These are phyloP conservation scores for Euschistus heros DNA, from an alignment of 1,140 invertebrate species.

Conservation along the genomic window DNA sequence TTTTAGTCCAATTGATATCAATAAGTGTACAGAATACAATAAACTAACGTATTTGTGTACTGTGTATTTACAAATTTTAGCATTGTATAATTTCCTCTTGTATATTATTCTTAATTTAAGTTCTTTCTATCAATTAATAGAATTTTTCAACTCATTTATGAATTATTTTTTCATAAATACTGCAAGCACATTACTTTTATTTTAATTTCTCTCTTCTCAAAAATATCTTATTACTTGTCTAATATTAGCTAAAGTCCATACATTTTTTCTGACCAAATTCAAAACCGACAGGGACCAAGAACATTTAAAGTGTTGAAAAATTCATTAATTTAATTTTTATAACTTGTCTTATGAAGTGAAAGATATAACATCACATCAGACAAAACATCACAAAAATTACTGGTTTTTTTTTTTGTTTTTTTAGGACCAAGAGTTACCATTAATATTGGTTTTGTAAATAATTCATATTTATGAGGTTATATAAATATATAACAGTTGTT, in stretches of 20 bases:
- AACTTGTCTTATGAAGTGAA: background rate
- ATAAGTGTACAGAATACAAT: too few relatives aligned
- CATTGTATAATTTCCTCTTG: too few relatives aligned
- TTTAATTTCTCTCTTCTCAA: background rate
- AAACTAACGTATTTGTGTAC: too few relatives aligned
- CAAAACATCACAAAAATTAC: constrained; percentile 4
- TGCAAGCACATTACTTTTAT: too few relatives aligned
- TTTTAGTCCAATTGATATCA: too few relatives aligned
- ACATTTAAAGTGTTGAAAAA: background rate
- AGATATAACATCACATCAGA: constrained; percentile 6
- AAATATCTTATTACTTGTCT: background rate
- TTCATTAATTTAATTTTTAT: constrained; percentile 8
- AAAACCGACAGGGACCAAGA: constrained; percentile 7
- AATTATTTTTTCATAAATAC: too few relatives aligned
- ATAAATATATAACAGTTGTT: constrained; percentile 13
- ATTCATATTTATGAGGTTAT: background rate
- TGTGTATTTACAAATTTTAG: too few relatives aligned
- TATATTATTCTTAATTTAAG: too few relatives aligned
- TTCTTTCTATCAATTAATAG: too few relatives aligned
- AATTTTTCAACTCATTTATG: too few relatives aligned
- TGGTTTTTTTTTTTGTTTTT: background rate
- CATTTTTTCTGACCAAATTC: constrained; percentile 11
- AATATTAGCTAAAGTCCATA: background rate
- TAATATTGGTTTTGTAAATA: constrained; percentile 15
- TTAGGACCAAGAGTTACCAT: constrained; percentile 13